These are phyloP conservation scores for Zelostemma sp. DNA, from an alignment of 1,140 invertebrate species.

Conservation along the genomic window DNA sequence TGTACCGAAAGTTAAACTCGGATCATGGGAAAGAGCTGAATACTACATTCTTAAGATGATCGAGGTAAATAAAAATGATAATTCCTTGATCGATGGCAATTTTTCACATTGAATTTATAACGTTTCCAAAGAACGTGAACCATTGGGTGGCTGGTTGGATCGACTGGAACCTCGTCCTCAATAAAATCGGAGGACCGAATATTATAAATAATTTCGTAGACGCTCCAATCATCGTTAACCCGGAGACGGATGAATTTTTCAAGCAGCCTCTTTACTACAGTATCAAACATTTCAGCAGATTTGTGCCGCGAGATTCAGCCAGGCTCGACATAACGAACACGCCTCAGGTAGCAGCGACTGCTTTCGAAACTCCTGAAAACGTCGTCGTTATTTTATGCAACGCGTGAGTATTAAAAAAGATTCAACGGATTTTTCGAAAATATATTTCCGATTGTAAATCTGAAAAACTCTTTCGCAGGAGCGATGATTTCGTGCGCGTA, in stretches of 20 bases:
- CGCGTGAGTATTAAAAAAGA: conserved; percentile 75
- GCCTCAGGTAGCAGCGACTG: conserved; percentile 52
- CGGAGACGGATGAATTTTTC: conserved; percentile 57
- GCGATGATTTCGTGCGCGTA: neutral
- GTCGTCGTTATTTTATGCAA: conserved; percentile 76
- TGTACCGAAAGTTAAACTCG: neutral
- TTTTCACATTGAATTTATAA: neutral
- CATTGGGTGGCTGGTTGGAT: conserved; percentile 80
- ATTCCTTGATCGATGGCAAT: too few relatives aligned
- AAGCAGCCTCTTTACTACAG: conserved; percentile 76
- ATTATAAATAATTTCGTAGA: conserved; percentile 86
- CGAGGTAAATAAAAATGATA: neutral
- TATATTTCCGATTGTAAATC: too few relatives aligned
- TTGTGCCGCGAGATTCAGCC: conserved; percentile 76
- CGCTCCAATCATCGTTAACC: conserved; percentile 82
- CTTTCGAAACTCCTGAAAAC: conserved; percentile 72
- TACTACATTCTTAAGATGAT: neutral
- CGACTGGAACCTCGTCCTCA: conserved; percentile 91
- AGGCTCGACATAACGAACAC: conserved; percentile 58
- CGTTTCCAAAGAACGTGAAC: conserved; percentile 28
- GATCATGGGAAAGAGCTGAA: neutral
- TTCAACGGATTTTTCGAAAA: too few relatives aligned
- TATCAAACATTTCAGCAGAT: conserved; percentile 89
- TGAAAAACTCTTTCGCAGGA: neutral
- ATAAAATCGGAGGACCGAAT: conserved; percentile 84